Evolutionary conservation across 1,140 invertebrate genomes (phyloP).

Genomic region (Aphelinus atriplicis): DNA sequence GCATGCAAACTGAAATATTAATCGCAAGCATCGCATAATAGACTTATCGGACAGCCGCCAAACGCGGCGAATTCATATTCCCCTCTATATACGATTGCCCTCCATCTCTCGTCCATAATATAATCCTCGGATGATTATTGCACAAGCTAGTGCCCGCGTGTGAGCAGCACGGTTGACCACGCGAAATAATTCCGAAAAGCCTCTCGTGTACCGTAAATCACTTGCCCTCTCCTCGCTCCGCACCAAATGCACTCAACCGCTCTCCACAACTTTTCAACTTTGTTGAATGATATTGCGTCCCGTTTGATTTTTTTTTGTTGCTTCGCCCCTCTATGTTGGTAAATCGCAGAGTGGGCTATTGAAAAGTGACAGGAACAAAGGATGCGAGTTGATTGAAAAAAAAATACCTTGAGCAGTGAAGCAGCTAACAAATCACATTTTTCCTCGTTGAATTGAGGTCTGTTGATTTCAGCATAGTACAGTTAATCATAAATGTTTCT

Average conservation of each 20-base stretch:
- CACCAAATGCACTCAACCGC: background rate
- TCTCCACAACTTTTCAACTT: too few relatives aligned
- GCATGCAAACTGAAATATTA: slow-evolving; percentile 7
- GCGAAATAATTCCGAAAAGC: slow-evolving; percentile 1
- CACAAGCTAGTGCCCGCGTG: background rate
- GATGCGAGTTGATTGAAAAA: too few relatives aligned
- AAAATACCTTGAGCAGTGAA: too few relatives aligned
- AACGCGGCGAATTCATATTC: slow-evolving; percentile 14
- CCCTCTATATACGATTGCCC: background rate
- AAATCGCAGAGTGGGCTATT: too few relatives aligned
- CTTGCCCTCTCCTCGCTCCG: background rate
- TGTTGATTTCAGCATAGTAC: too few relatives aligned
- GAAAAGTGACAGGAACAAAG: too few relatives aligned
- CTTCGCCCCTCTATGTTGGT: too few relatives aligned
- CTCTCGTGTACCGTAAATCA: slow-evolving; percentile 3
- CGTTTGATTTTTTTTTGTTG: too few relatives aligned
- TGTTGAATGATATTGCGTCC: too few relatives aligned
- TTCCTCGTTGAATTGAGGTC: too few relatives aligned
- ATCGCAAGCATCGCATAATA: slow-evolving; percentile 2
- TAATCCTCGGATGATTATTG: background rate
- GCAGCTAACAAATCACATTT: too few relatives aligned
- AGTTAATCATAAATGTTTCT: too few relatives aligned
- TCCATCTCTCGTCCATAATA: background rate
- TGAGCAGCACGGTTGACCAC: background rate
- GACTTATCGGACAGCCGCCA: slow-evolving; percentile 14